Conservation (phyloP, 2,797 vertebrate genomes). For the Macropodus opercularis region DNA sequence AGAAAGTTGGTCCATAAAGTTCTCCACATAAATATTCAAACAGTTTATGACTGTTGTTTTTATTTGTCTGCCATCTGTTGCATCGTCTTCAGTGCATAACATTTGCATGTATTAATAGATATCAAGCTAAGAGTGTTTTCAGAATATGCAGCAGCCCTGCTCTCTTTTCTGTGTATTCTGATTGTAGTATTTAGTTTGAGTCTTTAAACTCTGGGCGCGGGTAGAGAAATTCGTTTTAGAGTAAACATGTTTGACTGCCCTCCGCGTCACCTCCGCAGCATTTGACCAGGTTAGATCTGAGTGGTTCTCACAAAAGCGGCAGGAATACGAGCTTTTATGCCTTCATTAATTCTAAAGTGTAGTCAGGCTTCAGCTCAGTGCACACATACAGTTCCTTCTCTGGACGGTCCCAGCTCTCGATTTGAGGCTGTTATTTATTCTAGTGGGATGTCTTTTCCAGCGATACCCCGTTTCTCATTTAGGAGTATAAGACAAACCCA, state of each 20-base stretch:
- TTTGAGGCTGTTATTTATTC: constrained; percentile 39
- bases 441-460: constrained; percentile 36
- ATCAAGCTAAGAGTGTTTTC: constrained; percentile 42
- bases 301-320: constrained; percentile 45
- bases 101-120: constrained; percentile 56
- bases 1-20: constrained; percentile 16
- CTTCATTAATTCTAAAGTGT: constrained; percentile 61
- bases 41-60: constrained; percentile 21
- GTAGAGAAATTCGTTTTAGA: constrained; percentile 37
- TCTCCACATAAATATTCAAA: not conserved
- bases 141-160: constrained; percentile 14
- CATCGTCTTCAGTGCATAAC: constrained; percentile 36
- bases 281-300: constrained; percentile 38
- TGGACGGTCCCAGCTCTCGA: constrained; percentile 17
- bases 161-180: constrained; percentile 9
- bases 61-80: constrained; percentile 60
- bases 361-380: constrained; percentile 48
- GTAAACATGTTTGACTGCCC: constrained; percentile 33
- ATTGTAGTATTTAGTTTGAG: not conserved
- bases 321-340: constrained; percentile 36
- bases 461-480: constrained; percentile 59
- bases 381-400: constrained; percentile 45
- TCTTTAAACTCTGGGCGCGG: constrained; percentile 4
- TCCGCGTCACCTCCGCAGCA: constrained; percentile 13
- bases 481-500: constrained; percentile 55